phyloP scores from a whole-genome alignment of 2,888 invertebrate species.

The Acanthococcus lagerstroemiae region DNA sequence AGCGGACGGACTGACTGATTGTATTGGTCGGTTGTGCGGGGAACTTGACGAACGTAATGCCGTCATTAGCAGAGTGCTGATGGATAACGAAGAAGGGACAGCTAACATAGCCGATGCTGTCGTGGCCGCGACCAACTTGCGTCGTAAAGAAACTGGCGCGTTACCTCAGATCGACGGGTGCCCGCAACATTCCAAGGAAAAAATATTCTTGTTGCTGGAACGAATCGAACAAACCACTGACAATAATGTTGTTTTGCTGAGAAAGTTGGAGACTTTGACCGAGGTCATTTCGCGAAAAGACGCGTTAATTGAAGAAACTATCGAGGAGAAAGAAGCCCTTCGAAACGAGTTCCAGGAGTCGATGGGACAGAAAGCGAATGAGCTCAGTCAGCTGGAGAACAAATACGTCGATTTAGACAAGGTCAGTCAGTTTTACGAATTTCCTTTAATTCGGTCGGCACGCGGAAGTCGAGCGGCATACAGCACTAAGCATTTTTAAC shows the following conservation, averaged over 20 bases:
- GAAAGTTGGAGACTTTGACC: slow-evolving; percentile 19
- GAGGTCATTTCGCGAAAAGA: slow-evolving; percentile 27
- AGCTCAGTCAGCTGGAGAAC: slow-evolving; percentile 24
- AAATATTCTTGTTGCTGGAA: neutral
- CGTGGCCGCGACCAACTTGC: neutral
- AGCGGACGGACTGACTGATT: slow-evolving; percentile 18
- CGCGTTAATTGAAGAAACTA: slow-evolving; percentile 5
- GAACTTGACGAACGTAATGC: neutral
- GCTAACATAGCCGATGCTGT: neutral
- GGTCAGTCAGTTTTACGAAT: neutral
- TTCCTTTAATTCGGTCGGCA: neutral
- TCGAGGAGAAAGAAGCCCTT: slow-evolving; percentile 17
- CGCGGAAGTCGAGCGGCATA: too few relatives aligned
- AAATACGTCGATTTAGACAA: slow-evolving; percentile 22
- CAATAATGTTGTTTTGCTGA: slow-evolving; percentile 12
- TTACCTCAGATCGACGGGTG: neutral
- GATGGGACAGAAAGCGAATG: slow-evolving; percentile 14
- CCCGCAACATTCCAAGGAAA: neutral
- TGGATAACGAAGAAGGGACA: slow-evolving; percentile 44
- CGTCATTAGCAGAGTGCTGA: slow-evolving; percentile 45
- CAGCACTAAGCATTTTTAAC: too few relatives aligned
- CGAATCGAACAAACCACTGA: slow-evolving; percentile 15
- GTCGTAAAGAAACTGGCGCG: neutral
- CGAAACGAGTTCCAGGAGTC: slow-evolving; percentile 19
- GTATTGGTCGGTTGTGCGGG: slow-evolving; percentile 3